Percentiles rank a stretch among this genome's conserved stretches.
Evolutionary conservation across 2,888 invertebrate genomes (phyloP).

Genomic region (Drosophila neoperkinsi): DNA sequence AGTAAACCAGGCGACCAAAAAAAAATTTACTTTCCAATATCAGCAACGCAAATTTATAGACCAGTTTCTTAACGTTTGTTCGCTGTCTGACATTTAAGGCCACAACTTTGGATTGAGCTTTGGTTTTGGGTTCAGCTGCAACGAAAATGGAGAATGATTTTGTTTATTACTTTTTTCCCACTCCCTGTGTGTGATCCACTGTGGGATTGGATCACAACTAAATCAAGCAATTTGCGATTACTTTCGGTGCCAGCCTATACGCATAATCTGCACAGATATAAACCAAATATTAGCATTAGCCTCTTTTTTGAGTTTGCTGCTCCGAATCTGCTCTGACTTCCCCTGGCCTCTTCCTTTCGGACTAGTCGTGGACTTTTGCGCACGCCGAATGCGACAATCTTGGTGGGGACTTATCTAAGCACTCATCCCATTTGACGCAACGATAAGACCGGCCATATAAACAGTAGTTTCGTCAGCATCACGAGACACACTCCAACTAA

Average conservation of each 20-base stretch:
- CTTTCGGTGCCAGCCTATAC: slow-evolving; percentile 31
- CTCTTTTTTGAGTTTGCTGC: slow-evolving; percentile 14
- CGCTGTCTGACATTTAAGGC: slow-evolving; percentile 2
- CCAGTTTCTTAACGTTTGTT: slow-evolving; percentile 38
- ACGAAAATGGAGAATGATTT: slow-evolving; percentile 22
- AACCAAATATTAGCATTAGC: slow-evolving; percentile 45
- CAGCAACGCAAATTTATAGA: slow-evolving; percentile 54
- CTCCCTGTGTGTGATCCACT: slow-evolving; percentile 17
- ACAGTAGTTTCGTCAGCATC: slow-evolving; percentile 46
- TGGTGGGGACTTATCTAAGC: slow-evolving; percentile 62
- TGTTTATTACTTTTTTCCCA: neutral
- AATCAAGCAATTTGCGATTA: slow-evolving; percentile 32
- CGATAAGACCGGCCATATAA: slow-evolving; percentile 57
- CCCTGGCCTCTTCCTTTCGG: slow-evolving; percentile 25
- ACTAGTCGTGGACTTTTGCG: slow-evolving; percentile 19
- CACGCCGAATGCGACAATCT: slow-evolving; percentile 64
- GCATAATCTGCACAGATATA: slow-evolving; percentile 26
- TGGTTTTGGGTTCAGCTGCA: slow-evolving; percentile 29
- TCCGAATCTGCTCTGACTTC: slow-evolving; percentile 32
- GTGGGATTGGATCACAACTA: slow-evolving; percentile 25
- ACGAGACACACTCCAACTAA: slow-evolving; percentile 28
- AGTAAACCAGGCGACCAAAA: slow-evolving; percentile 19
- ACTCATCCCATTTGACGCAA: slow-evolving; percentile 66
- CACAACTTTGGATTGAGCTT: slow-evolving; percentile 14
- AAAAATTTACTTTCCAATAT: slow-evolving; percentile 67